These are phyloP conservation scores for Grus americana DNA, from an alignment of 2,113 vertebrate species.

Conservation along the genomic window DNA sequence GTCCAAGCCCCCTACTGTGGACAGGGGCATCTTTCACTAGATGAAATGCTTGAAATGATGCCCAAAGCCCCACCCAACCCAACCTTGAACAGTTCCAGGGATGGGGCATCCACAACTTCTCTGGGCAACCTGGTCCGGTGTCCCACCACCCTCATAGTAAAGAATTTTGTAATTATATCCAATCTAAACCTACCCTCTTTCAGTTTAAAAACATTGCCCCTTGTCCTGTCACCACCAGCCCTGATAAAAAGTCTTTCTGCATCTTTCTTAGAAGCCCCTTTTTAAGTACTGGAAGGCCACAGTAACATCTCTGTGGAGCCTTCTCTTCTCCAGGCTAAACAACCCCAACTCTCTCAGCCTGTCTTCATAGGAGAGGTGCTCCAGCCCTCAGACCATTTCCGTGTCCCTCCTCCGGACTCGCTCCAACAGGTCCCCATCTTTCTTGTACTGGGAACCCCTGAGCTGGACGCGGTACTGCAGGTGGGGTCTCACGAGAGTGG, in stretches of 20 bases:
- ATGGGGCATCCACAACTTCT: background rate
- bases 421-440: background rate
- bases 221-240: background rate
- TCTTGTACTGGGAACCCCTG: background rate
- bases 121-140: background rate
- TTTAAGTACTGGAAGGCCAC: background rate
- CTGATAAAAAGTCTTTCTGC: background rate
- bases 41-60: background rate
- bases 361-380: background rate
- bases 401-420: background rate
- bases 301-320: background rate
- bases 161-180: background rate
- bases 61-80: background rate
- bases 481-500: background rate
- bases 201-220: background rate
- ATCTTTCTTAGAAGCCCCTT: background rate
- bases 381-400: background rate
- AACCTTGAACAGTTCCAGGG: background rate
- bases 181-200: background rate
- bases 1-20: no score
- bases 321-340: background rate
- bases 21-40: background rate
- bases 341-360: no score
- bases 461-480: background rate
- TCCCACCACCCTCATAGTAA: background rate